Evolutionary conservation across 2,113 vertebrate genomes (phyloP).

Genomic region (Struthio camelus): DNA sequence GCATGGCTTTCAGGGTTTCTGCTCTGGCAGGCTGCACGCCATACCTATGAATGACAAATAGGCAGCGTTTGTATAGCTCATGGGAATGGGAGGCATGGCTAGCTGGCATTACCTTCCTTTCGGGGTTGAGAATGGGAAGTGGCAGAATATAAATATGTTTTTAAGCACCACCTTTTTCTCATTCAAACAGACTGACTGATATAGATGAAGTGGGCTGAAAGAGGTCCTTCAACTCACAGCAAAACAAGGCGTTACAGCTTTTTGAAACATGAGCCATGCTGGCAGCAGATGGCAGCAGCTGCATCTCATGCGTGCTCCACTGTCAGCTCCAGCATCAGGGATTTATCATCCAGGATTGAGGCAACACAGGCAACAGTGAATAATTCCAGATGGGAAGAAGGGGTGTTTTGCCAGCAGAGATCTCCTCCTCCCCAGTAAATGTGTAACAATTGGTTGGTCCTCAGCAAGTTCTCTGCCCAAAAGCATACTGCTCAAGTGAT

Average conservation of each 20-base stretch:
- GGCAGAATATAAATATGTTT: background rate
- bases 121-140: background rate
- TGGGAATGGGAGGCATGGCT: background rate
- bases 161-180: background rate
- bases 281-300: conserved; percentile 37
- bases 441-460: background rate
- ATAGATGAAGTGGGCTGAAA: background rate
- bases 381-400: background rate
- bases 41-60: fast-evolving
- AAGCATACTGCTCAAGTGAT: background rate
- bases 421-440: background rate
- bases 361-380: background rate
- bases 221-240: background rate
- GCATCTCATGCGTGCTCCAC: background rate
- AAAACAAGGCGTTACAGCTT: background rate
- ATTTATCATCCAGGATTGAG: background rate
- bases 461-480: background rate
- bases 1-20: fast-evolving
- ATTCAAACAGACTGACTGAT: background rate
- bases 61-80: fast-evolving
- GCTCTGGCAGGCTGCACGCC: background rate
- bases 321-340: background rate
- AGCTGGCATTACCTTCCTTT: background rate
- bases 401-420: background rate
- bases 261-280: background rate